phyloP scores from a whole-genome alignment of 2,888 invertebrate genomes.

The Emmelina monodactyla region DNA sequence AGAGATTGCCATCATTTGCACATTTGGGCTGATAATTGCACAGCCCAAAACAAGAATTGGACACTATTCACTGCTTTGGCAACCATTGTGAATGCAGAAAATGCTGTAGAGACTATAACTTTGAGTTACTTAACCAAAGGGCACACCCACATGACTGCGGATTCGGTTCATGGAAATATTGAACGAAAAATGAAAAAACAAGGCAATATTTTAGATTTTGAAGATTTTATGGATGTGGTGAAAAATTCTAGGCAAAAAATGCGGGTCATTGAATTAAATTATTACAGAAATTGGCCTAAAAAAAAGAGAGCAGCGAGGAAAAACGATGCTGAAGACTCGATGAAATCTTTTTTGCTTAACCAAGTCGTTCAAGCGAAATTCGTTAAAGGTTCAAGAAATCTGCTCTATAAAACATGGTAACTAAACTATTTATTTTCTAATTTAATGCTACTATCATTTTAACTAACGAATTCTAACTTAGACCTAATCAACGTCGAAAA shows the following conservation, averaged over 20 bases:
- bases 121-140: conserved; percentile 9
- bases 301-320: conserved; percentile 7
- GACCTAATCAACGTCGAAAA: no score
- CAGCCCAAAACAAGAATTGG: conserved; percentile 11
- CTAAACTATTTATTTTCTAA: no score
- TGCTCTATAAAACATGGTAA: conserved; percentile 8
- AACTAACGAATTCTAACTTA: no score
- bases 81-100: conserved; percentile 6
- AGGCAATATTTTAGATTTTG: conserved; percentile 7
- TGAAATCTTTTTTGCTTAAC: conserved; percentile 10
- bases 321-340: conserved; percentile 9
- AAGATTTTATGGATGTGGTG: conserved; percentile 5
- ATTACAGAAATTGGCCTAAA: conserved; percentile 6
- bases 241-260: neutral
- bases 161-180: conserved; percentile 10
- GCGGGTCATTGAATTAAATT: conserved; percentile 1
- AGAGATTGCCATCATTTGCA: conserved; percentile 9
- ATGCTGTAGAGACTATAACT: conserved; percentile 4
- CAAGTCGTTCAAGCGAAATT: conserved; percentile 11
- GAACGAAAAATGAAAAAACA: conserved; percentile 9
- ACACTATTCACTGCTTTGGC: conserved; percentile 6
- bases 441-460: no score
- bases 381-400: conserved; percentile 4
- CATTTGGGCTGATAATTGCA: conserved; percentile 12
- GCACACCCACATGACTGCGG: conserved; percentile 10